Evolutionary conservation across 2,113 vertebrate genomes (phyloP).

Genomic region (Catharus fuscescens): DNA sequence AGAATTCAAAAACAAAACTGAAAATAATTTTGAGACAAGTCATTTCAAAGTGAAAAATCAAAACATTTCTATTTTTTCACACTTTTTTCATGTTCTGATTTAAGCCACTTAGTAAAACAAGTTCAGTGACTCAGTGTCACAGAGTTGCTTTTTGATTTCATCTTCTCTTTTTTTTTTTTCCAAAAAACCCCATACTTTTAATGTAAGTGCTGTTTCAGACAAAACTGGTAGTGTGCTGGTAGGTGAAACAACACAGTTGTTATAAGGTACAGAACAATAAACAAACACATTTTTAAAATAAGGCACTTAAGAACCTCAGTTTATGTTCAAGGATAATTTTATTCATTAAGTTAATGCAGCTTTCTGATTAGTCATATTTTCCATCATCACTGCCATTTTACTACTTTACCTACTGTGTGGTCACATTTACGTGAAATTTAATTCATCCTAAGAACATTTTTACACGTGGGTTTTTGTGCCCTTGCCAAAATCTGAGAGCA

Average conservation of each 20-base stretch:
- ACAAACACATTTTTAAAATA: background rate
- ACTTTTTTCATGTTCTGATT: background rate
- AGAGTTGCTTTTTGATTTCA: background rate
- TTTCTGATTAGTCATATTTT: conserved; percentile 46
- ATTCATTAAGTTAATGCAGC: conserved; percentile 1
- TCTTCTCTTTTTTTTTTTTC: background rate
- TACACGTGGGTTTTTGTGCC: background rate
- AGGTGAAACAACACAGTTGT: background rate
- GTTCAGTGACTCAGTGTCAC: background rate
- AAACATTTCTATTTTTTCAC: background rate
- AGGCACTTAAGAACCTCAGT: background rate
- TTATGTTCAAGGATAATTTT: background rate
- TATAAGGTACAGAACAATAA: conserved; percentile 2
- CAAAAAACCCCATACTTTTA: rapidly evolving
- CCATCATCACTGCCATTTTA: background rate
- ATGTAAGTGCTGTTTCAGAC: background rate
- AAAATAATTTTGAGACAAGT: background rate
- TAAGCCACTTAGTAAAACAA: background rate
- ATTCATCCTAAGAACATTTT: conserved; percentile 13
- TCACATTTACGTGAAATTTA: background rate
- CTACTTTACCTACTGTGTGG: conserved; percentile 3
- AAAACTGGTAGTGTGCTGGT: background rate
- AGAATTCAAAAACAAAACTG: background rate
- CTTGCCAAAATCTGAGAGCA: conserved; percentile 17
- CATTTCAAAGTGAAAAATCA: background rate